Evolutionary conservation across 2,888 invertebrate species (phyloP).

Genomic region (Scelioninae gen. 2): DNA sequence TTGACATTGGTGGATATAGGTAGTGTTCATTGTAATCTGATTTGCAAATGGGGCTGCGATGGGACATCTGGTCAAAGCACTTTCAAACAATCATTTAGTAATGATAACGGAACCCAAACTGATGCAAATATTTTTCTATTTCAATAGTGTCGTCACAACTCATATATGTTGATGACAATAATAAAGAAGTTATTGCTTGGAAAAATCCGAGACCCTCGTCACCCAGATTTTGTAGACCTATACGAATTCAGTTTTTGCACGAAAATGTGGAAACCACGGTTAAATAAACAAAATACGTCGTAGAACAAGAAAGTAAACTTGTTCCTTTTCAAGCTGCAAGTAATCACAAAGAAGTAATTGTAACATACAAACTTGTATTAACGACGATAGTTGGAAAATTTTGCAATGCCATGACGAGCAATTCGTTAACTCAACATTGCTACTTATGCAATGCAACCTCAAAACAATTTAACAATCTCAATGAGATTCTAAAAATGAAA

Average conservation of each 20-base stretch:
- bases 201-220: slow-evolving; percentile 30
- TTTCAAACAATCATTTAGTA: no score
- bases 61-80: no score
- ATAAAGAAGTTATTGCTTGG: slow-evolving; percentile 17
- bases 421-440: slow-evolving; percentile 18
- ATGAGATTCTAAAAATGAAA: slow-evolving; percentile 13
- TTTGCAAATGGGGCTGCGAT: no score
- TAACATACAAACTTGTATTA: no score
- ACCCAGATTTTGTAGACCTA: slow-evolving; percentile 22
- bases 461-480: slow-evolving; percentile 18
- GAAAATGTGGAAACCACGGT: slow-evolving; percentile 17
- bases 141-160: slow-evolving; percentile 19
- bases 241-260: slow-evolving; percentile 26
- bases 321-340: no score
- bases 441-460: no score
- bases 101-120: no score
- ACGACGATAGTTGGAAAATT: slow-evolving; percentile 13
- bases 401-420: slow-evolving; percentile 6
- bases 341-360: no score
- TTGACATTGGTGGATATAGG: no score
- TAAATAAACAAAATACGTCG: slow-evolving; percentile 12
- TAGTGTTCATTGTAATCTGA: no score
- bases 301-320: slow-evolving; percentile 12
- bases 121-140: slow-evolving; percentile 43
- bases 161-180: no score